These are phyloP conservation scores for Pterocles orientalis DNA, from an alignment of 2,113 vertebrate genomes.

Conservation along the genomic window DNA sequence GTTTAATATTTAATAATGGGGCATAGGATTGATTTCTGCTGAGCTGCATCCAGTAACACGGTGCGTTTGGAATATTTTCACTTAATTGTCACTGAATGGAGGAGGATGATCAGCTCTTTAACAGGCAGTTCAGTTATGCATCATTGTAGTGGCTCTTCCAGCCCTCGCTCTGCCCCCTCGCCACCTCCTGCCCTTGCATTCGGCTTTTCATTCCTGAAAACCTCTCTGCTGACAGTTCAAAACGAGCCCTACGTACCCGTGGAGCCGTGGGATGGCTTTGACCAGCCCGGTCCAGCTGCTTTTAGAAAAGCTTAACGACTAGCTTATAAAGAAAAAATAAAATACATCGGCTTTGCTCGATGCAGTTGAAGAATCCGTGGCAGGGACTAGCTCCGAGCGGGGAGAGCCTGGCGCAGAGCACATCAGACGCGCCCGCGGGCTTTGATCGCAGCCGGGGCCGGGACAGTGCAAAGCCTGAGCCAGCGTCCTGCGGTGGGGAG, in stretches of 20 bases:
- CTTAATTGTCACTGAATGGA: not conserved
- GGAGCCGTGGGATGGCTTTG: not conserved
- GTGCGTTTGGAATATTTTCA: not conserved
- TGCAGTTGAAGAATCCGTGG: not conserved
- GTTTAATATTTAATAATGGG: not conserved
- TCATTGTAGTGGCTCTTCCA: not conserved
- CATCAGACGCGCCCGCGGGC: not conserved
- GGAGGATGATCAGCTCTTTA: not conserved
- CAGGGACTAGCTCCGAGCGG: not conserved
- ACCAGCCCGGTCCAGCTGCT: not conserved
- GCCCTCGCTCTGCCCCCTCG: not conserved
- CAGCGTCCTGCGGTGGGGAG: not conserved
- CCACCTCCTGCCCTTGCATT: not conserved
- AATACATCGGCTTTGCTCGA: not conserved
- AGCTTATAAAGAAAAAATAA: not conserved
- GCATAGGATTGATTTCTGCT: not conserved
- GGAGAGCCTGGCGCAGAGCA: not conserved
- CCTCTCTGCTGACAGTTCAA: not conserved
- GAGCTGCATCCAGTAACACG: not conserved
- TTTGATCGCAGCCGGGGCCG: not conserved
- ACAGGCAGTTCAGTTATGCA: not conserved
- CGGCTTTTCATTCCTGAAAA: not conserved
- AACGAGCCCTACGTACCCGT: not conserved
- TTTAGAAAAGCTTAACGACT: not conserved
- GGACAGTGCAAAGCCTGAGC: not conserved